Base-by-base conservation (phyloP, 2,888 invertebrate genomes). In the Melinaea menophilus region DNA sequence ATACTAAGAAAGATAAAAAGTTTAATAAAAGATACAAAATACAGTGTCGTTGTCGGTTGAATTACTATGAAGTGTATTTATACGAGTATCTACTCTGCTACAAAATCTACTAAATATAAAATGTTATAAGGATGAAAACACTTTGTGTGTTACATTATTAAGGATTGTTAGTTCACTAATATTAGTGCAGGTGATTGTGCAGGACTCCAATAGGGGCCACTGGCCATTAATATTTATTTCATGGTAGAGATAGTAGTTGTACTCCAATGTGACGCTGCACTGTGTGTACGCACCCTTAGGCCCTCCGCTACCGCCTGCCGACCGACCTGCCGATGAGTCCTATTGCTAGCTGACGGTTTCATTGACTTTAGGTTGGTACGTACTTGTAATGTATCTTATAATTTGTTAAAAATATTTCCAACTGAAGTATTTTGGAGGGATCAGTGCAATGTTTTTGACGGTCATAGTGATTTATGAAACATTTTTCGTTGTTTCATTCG, bases 331-430 rank as follows among this genome's bases (percentile, higher is more conserved):
- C 56, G 59, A 54, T 60, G 46, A 46, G 41, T 59, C 51, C 45
- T 54, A 57, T 60, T 63, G 54, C 11, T 13, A 56, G 54, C 60
- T 56, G 13, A 31, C 58, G 58, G 45, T 55, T 56, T 56, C 12
- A 22, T 12, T 22, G 45, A 51, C 37, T 47, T 60, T 55, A 22
- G 46, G 31, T 7, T 54, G 31, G 13, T 33, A 54, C 11, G 22
- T 31, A 54, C 11, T 13, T 4, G 4, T 54, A 54, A 47, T 12
- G 11, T 12, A 47, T 11, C 47, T n/a, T 11, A n/a, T 47, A 47
- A 11, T n/a, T 47, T 11, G 47, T 47, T 11, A n/a, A 47, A 22
- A 22, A 22, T 22, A 22, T 22, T 22, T 22, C 22, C 22, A 22
- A 22, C 22, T 22, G 22, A 22, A 22, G 22, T 22, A 22, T 22